Evolutionary conservation across 1,140 invertebrate species (phyloP), one percentile per base, ranked within the genome.

Genomic region (Holotrichia oblita): DNA sequence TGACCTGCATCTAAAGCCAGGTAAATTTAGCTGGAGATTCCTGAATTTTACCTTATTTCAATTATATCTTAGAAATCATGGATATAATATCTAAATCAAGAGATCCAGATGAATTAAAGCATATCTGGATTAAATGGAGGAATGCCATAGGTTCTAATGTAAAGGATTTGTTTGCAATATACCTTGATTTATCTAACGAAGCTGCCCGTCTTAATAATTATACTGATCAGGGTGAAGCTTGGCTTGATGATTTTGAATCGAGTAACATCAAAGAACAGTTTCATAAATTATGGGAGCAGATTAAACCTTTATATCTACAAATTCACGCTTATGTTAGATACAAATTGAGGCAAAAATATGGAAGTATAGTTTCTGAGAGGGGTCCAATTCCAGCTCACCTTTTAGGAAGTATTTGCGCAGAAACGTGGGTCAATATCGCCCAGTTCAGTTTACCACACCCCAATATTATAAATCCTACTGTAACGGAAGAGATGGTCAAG

Each of bases 341-440:
- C n/a, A n/a, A n/a, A n/a, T n/a, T n/a, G n/a, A n/a, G n/a, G n/a
- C n/a, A n/a, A n/a, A n/a, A n/a, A n/a, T n/a, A n/a, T n/a, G n/a
- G n/a, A n/a, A n/a, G n/a, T n/a, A n/a, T n/a, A n/a, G n/a, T n/a
- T n/a, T n/a, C n/a, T n/a, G n/a, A n/a, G n/a, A n/a, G n/a, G n/a
- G n/a, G n/a, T n/a, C n/a, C n/a, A n/a, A n/a, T n/a, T n/a, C n/a
- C n/a, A n/a, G n/a, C n/a, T n/a, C n/a, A n/a, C n/a, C n/a, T n/a
- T n/a, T n/a, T n/a, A 81, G 95, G 96, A 41, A 97, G 98, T 84
- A 95, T 98, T 93, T 98, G 96, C 96, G 95, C 94, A 0, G 96
- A 98, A 87, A 90, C 90, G 0, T 98, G 97, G 97, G 88, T 87
- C n/a, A 93, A 95, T 81, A 91, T 98, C 34, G 92, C 90, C 61